phyloP scores from a whole-genome alignment of 2,888 invertebrate genomes.

The Megaustenia siamemsis region DNA sequence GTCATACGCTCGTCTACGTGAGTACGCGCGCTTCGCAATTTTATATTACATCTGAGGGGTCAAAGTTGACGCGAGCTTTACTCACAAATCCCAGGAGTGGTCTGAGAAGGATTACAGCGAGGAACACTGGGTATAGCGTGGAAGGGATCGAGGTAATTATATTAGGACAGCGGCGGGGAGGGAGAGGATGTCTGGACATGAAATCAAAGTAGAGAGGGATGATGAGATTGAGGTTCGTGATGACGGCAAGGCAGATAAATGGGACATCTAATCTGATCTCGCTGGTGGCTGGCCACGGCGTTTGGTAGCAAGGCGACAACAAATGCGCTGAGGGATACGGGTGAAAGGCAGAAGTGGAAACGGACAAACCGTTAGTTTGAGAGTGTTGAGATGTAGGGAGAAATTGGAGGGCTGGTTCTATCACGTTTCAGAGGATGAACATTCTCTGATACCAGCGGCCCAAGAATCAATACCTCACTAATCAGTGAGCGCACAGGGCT shows the following conservation, averaged over 20 bases:
- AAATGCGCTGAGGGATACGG: neutral
- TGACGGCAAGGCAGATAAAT: neutral
- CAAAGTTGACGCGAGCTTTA: conserved; percentile 2
- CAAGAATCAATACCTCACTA: neutral
- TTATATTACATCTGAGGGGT: conserved; percentile 7
- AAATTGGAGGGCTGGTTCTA: neutral
- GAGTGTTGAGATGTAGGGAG: neutral
- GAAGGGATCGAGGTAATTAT: neutral
- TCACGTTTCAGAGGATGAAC: neutral
- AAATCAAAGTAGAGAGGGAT: neutral
- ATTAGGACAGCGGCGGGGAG: neutral
- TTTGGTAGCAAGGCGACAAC: neutral
- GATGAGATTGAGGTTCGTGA: neutral
- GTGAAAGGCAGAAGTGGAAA: neutral
- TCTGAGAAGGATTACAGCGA: neutral
- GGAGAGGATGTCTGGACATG: neutral
- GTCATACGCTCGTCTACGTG: neutral
- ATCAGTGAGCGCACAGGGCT: neutral
- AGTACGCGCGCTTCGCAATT: neutral
- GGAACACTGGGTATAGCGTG: neutral
- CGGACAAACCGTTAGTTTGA: no score
- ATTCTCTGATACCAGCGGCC: conserved; percentile 6
- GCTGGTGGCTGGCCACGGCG: neutral
- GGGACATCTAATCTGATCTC: neutral
- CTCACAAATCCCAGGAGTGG: conserved; percentile 21